These are phyloP conservation scores for Corythaixoides concolor DNA, from an alignment of 2,113 vertebrate genomes.

Conservation along the genomic window DNA sequence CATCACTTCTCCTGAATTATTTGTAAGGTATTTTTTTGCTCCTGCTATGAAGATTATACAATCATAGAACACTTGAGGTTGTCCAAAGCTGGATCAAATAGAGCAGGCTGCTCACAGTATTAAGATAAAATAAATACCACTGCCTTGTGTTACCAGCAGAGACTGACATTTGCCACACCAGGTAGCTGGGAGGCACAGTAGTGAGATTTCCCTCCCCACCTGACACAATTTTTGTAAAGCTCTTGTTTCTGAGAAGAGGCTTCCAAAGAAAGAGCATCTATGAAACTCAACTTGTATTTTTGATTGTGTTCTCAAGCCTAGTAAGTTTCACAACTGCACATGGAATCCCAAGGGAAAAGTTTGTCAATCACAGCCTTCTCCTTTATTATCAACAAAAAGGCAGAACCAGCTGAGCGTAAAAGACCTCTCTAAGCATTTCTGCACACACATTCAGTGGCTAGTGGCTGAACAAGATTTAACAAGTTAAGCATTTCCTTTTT, in stretches of 20 bases:
- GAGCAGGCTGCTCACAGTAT: neutral
- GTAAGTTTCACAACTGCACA: neutral
- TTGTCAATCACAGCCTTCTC: neutral
- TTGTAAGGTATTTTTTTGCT: neutral
- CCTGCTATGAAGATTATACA: neutral
- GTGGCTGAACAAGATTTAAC: slow-evolving; percentile 40
- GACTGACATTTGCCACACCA: neutral
- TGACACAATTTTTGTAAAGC: neutral
- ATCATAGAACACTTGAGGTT: neutral
- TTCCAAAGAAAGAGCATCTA: neutral
- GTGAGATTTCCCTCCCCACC: neutral
- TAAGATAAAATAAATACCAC: neutral
- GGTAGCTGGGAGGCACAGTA: neutral
- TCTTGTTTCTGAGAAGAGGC: neutral
- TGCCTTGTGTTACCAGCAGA: neutral
- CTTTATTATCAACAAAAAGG: neutral
- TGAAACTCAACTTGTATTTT: neutral
- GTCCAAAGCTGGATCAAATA: neutral
- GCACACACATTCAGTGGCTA: neutral
- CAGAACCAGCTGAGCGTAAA: neutral
- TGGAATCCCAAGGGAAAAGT: neutral
- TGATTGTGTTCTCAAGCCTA: neutral
- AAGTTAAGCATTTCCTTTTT: slow-evolving; percentile 54
- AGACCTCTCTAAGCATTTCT: slow-evolving; percentile 35
- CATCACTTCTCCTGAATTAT: neutral